phyloP scores from a whole-genome alignment of 2,888 invertebrate species.

The Formica aserva region DNA sequence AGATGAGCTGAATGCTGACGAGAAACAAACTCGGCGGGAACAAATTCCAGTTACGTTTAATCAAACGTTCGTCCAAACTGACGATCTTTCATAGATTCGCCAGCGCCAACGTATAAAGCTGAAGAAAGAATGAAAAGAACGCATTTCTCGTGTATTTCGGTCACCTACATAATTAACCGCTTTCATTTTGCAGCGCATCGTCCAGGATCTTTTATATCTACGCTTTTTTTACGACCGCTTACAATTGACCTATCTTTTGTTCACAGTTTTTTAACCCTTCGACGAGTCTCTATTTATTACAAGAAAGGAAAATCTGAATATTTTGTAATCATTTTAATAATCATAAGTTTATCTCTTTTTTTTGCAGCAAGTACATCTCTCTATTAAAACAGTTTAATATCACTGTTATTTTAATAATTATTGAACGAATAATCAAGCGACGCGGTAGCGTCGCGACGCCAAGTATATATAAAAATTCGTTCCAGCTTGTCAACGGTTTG shows the following conservation, averaged over 20 bases:
- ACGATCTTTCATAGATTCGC: conserved; percentile 22
- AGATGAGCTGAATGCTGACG: conserved; percentile 19
- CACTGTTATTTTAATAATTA: not conserved
- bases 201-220: conserved; percentile 49
- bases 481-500: no score
- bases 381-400: not conserved
- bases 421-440: no score
- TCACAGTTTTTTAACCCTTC: conserved; percentile 22
- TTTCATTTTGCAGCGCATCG: conserved; percentile 61
- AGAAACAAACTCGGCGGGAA: conserved; percentile 22
- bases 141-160: conserved; percentile 58
- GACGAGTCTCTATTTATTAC: not conserved
- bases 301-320: not conserved
- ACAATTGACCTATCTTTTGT: conserved; percentile 54
- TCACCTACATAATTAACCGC: conserved; percentile 69
- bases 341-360: not conserved
- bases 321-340: not conserved
- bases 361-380: not conserved
- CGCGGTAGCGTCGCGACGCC: no score
- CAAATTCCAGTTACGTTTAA: conserved; percentile 53
- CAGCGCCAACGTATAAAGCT: conserved; percentile 59
- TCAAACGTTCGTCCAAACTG: conserved; percentile 50
- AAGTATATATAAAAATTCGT: no score
- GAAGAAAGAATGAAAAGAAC: not conserved
- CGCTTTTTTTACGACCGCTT: conserved; percentile 48